These are phyloP conservation scores for Acrobasis suavella DNA, from an alignment of 2,888 invertebrate genomes.

Conservation along the genomic window DNA sequence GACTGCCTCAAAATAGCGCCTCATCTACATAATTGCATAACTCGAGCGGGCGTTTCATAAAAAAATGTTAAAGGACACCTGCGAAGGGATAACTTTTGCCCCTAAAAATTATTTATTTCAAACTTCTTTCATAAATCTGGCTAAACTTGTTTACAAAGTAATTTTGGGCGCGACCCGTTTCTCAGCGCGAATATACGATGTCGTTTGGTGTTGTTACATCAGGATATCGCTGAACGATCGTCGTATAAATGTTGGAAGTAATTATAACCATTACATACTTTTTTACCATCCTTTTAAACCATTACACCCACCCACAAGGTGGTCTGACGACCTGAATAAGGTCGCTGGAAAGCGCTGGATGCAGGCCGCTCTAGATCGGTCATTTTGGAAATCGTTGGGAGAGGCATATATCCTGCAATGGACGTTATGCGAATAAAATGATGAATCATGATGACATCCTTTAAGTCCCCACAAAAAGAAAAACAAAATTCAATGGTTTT, in stretches of 20 bases:
- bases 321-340: too few species aligned
- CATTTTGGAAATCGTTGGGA: too few species aligned
- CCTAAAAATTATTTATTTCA: conserved; percentile 76
- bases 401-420: too few species aligned
- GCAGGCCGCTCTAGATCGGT: too few species aligned
- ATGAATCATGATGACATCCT: too few species aligned
- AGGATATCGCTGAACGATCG: background rate
- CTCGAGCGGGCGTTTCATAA: conserved; percentile 57
- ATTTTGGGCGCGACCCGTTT: conserved; percentile 61
- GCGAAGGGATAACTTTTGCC: conserved; percentile 69
- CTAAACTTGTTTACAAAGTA: conserved; percentile 79
- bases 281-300: too few species aligned
- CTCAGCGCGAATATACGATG: conserved; percentile 43
- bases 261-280: background rate
- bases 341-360: too few species aligned
- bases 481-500: too few species aligned
- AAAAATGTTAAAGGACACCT: conserved; percentile 78
- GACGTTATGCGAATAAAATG: too few species aligned
- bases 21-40: conserved; percentile 77
- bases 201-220: background rate
- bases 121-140: conserved; percentile 80
- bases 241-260: background rate
- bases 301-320: too few species aligned
- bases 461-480: too few species aligned
- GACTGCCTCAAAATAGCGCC: conserved; percentile 21